A percentile compares a stretch with the other conserved stretches of the same genome.
phyloP scores from a whole-genome alignment of 1,140 invertebrate genomes.

The Neodiprion pinetum region DNA sequence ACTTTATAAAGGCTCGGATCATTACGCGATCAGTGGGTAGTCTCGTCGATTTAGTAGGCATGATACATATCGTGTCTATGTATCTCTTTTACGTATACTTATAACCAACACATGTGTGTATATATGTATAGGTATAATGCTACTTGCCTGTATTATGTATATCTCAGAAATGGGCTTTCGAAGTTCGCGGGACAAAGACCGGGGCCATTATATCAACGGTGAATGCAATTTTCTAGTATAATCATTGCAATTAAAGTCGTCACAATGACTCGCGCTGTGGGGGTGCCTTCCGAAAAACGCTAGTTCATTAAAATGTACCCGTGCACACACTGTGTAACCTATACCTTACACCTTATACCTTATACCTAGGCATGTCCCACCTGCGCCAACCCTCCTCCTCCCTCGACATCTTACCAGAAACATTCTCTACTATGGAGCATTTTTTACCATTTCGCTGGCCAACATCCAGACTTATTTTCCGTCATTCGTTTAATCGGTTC shows the following conservation, averaged over 20 bases:
- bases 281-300: not conserved
- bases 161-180: not conserved
- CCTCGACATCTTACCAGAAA: no score
- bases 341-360: not conserved
- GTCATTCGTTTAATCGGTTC: no score
- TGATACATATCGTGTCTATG: no score
- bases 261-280: not conserved
- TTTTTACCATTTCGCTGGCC: no score
- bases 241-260: not conserved
- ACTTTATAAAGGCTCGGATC: not conserved
- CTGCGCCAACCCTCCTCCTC: not conserved
- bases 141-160: not conserved
- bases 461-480: no score
- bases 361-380: not conserved
- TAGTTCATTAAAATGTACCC: not conserved
- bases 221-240: conserved; percentile 7
- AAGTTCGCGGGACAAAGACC: not conserved
- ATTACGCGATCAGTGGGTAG: not conserved
- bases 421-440: no score
- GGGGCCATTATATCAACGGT: not conserved
- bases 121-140: no score
- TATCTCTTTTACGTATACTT: no score
- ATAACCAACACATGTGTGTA: no score
- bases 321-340: no score
- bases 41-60: not conserved